Conservation (phyloP, 2,113 vertebrate species). For the Phrynosoma blainvillii region DNA sequence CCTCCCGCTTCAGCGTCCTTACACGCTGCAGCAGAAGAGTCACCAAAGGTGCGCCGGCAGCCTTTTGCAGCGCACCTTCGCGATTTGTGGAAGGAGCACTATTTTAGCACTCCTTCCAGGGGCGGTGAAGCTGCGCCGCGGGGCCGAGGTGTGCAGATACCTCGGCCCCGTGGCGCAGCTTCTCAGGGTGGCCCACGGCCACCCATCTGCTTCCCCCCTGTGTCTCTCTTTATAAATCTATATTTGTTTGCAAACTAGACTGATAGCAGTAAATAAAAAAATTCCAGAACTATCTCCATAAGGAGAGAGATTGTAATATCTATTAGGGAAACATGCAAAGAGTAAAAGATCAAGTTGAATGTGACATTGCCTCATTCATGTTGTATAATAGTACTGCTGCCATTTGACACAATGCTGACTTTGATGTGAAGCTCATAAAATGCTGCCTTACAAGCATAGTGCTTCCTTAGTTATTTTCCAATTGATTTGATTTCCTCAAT, state of each 20-base stretch:
- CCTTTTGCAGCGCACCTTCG: no score
- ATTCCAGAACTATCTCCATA: slow-evolving; percentile 20
- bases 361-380: slow-evolving; percentile 55
- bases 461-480: slow-evolving; percentile 67
- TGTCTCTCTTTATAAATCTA: slow-evolving; percentile 15
- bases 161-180: no score
- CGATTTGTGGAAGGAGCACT: no score
- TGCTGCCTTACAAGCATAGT: slow-evolving; percentile 38
- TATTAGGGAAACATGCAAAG: slow-evolving; percentile 45
- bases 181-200: no score
- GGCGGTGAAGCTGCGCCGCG: no score
- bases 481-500: slow-evolving; percentile 64
- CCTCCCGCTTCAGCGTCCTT: no score
- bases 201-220: no score
- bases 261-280: slow-evolving; percentile 28
- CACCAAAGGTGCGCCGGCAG: no score
- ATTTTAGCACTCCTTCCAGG: no score
- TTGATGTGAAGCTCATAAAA: slow-evolving; percentile 35
- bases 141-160: no score
- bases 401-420: slow-evolving; percentile 52
- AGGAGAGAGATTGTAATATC: slow-evolving; percentile 28
- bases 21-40: no score
- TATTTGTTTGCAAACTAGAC: slow-evolving; percentile 45
- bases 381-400: slow-evolving; percentile 51
- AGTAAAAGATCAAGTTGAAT: slow-evolving; percentile 40